Evolutionary conservation across 2,113 vertebrate genomes (phyloP).

Genomic region (Himantopus leucocephalus): DNA sequence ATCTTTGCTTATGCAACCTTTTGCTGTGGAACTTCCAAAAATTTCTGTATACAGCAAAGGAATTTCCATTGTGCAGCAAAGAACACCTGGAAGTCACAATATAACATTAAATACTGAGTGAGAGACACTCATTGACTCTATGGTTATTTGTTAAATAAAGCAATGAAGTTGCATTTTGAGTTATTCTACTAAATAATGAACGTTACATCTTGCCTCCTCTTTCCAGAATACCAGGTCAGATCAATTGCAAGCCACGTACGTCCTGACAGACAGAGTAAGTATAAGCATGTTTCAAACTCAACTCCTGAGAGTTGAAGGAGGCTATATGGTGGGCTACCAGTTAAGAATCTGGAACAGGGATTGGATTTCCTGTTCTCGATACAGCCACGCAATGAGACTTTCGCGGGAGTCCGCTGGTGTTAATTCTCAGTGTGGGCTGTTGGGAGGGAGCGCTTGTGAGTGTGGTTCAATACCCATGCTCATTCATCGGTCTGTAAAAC

Average conservation of each 20-base stretch:
- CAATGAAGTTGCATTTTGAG: background rate
- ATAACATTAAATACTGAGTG: background rate
- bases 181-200: background rate
- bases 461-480: background rate
- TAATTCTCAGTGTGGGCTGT: background rate
- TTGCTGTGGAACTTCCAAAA: background rate
- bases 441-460: background rate
- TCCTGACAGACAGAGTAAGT: constrained; percentile 97
- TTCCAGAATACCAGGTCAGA: constrained; percentile 94
- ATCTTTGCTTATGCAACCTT: background rate
- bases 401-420: background rate
- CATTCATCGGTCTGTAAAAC: background rate
- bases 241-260: constrained; percentile 95
- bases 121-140: background rate
- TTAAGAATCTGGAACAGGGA: background rate
- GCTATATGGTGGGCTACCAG: background rate
- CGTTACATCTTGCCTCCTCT: background rate
- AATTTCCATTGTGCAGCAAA: background rate
- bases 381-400: background rate
- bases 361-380: background rate
- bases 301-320: background rate
- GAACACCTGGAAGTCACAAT: background rate
- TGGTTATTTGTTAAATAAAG: background rate
- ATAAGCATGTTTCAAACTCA: background rate
- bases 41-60: background rate